Evolutionary conservation across 2,113 vertebrate species (phyloP), one percentile per base, ranked within the genome.

Genomic region (Anguilla rostrata): DNA sequence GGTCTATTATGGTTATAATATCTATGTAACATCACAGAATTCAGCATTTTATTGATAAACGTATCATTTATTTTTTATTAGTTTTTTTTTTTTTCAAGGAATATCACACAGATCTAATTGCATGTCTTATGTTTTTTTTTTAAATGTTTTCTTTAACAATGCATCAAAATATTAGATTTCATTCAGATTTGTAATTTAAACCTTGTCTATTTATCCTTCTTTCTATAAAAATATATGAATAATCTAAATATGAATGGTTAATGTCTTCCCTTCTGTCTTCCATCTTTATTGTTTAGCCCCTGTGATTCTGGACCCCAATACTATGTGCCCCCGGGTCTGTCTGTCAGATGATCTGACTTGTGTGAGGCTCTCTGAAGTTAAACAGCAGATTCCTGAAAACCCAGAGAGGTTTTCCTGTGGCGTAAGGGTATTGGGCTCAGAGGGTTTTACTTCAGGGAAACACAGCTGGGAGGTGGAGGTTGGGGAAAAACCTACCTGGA

Each of bases 401-500:
- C 85, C 78, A 39, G 75, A 80, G 75, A 79, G 75, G 49, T 81
- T 86, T 39, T 34, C 49, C 43, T 29, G 0, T 1, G 26, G 11
- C 56, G 39, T 20, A 1, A n/a, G 34, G 29, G 2, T 86, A 39
- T 71, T 86, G 49, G 85, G 85, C n/a, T 60, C 49, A 5, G 49
- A 81, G 78, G 78, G 85, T 4, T 56, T 81, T 39, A 53, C 15
- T 18, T 86, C 93, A 0, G 95, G 95, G 8, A 90, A 93, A n/a
- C 95, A 96, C 34, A 34, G 34, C 34, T 34, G 34, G 34, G 34
- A 34, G 34, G 34, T 34, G 34, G 34, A 34, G 34, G 8, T 81
- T 2, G 75, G 85, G 39, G 20, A 81, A 16, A 81, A 80, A 41
- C 14, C 34, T 20, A 8, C 20, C 66, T 85, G 84, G 84, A n/a